A percentile compares a stretch with the other conserved stretches of the same genome.
These are phyloP conservation scores for Drosophila subquinaria DNA, from an alignment of 2,888 invertebrate genomes.

Conservation along the genomic window DNA sequence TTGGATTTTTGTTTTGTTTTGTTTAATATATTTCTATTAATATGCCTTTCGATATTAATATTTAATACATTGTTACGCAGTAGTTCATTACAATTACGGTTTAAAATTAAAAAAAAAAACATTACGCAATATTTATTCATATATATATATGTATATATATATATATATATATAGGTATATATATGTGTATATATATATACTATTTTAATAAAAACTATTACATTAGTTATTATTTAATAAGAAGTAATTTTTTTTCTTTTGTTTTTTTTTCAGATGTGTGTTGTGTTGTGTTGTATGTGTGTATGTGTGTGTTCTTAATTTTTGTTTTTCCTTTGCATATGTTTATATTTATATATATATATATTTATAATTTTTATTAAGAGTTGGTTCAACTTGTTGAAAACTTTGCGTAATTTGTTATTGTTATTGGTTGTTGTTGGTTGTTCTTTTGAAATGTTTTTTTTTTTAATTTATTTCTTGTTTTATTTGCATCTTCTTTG, in stretches of 20 bases:
- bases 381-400: slow-evolving; percentile 57
- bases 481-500: slow-evolving; percentile 17
- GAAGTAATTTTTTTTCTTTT: slow-evolving; percentile 55
- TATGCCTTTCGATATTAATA: slow-evolving; percentile 76
- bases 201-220: slow-evolving; percentile 78
- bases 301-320: slow-evolving; percentile 16
- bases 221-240: slow-evolving; percentile 73
- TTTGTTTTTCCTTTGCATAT: slow-evolving; percentile 14
- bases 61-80: slow-evolving; percentile 76
- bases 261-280: slow-evolving; percentile 43
- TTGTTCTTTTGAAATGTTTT: slow-evolving; percentile 19
- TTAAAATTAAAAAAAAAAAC: slow-evolving; percentile 71
- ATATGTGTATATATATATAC: slow-evolving; percentile 22
- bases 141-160: slow-evolving; percentile 30
- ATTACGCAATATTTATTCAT: slow-evolving; percentile 32
- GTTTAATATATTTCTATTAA: slow-evolving; percentile 70
- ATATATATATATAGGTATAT: slow-evolving; percentile 19
- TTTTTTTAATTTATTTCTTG: slow-evolving; percentile 1
- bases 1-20: slow-evolving; percentile 21
- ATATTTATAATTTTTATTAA: slow-evolving; percentile 26
- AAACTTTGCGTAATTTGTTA: slow-evolving; percentile 45
- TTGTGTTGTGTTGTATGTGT: slow-evolving; percentile 32
- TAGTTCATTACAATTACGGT: slow-evolving; percentile 72
- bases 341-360: slow-evolving; percentile 17
- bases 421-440: slow-evolving; percentile 27